Evolutionary conservation across 2,113 vertebrate genomes (phyloP), one percentile per base, ranked within the genome.

Genomic region (Sylvietta virens): DNA sequence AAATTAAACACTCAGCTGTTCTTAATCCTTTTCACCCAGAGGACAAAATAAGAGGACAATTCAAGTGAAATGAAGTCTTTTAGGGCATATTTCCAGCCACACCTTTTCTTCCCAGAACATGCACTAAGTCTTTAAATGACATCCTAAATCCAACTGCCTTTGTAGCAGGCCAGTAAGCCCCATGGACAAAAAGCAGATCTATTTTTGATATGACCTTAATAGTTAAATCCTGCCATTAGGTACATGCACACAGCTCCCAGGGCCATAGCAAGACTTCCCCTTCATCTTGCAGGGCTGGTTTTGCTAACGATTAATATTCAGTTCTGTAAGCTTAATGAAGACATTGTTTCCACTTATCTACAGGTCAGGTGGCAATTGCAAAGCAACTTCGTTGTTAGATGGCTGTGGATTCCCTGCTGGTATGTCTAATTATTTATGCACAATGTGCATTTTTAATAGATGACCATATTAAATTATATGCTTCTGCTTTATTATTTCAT

Each of bases 351-450:
- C 80, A 88, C 79, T 96, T 88, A 93, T 51, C 82, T 77, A 64
- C 76, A 94, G 95, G 95, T 94, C 93, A 93, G 90, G 88, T 60
- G 85, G 93, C 80, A 86, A 88, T 19, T 78, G 79, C 90, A 81
- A 74, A 96, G 83, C 71, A 88, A 93, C 81, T 57, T 14, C 22
- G 84, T 83, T 81, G 35, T 78, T 90, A 86, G 79, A 90, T 8
- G n/a, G 85, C 47, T 83, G 79, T 3, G 13, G 94, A 71, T 73
- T 83, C 88, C 95, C 76, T 92, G 85, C 94, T 92, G 88, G 56
- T 93, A 37, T 0, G 1, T 78, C 80, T 86, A 67, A 93, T 86
- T 93, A 94, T 81, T 92, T 82, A 80, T 83, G 67, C 90, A 81
- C 56, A 53, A 77, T 78, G 57, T 67, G 64, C 85, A 70, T 81